phyloP scores from a whole-genome alignment of 2,888 invertebrate species.

The Cataglyphis albicans region DNA sequence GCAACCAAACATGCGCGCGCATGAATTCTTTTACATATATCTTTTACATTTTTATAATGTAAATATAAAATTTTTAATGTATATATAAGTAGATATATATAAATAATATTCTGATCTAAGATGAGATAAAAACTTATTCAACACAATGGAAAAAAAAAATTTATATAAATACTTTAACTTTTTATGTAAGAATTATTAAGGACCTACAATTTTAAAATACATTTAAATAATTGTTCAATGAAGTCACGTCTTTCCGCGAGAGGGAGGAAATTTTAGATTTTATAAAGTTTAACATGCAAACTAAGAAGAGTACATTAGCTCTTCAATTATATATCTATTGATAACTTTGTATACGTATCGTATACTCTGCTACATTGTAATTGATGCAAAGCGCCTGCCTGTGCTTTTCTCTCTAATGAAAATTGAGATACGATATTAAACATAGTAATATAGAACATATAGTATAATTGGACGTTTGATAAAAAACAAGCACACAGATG shows the following conservation, averaged over 20 bases:
- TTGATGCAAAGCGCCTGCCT: background rate
- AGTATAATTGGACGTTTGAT: background rate
- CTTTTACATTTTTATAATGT: background rate
- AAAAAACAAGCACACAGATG: background rate
- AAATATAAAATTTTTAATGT: background rate
- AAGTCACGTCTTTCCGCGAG: background rate
- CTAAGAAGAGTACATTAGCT: background rate
- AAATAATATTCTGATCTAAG: background rate
- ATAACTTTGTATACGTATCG: slow-evolving; percentile 23
- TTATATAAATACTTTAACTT: background rate
- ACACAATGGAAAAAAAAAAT: background rate
- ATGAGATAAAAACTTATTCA: background rate
- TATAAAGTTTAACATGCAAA: slow-evolving; percentile 7
- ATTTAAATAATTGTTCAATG: background rate
- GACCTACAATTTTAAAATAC: background rate
- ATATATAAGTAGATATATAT: too few relatives aligned
- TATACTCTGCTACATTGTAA: background rate
- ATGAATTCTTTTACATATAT: background rate
- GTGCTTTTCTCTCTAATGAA: slow-evolving; percentile 26
- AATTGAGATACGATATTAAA: slow-evolving; percentile 5
- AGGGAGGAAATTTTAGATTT: slow-evolving; percentile 6
- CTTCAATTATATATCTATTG: slow-evolving; percentile 35
- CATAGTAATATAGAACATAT: background rate
- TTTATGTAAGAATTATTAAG: background rate
- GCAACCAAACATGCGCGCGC: background rate